Evolutionary conservation across 2,797 vertebrate genomes (phyloP).

Genomic region (Diplodus sargus): DNA sequence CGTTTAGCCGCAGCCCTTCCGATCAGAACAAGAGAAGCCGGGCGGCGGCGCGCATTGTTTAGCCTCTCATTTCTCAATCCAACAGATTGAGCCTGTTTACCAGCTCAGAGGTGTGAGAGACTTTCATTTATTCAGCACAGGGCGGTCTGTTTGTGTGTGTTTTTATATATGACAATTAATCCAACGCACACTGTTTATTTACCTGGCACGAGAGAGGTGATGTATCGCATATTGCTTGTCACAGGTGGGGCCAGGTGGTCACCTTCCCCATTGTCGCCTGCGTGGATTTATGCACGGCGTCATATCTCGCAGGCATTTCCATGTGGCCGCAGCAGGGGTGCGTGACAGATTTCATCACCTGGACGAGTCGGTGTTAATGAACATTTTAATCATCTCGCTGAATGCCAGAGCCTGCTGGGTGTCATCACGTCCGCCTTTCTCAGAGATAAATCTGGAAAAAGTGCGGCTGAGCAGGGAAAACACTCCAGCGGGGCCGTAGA

Average conservation of each 20-base stretch:
- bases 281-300: slow-evolving; percentile 5
- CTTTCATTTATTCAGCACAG: slow-evolving; percentile 66
- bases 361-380: slow-evolving; percentile 81
- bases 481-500: slow-evolving; percentile 15
- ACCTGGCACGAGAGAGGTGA: slow-evolving; percentile 68
- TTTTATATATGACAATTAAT: slow-evolving; percentile 42
- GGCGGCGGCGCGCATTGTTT: slow-evolving; percentile 47
- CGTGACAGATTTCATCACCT: slow-evolving; percentile 78
- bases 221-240: slow-evolving; percentile 52
- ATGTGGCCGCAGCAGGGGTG: slow-evolving; percentile 58
- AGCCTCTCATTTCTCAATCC: slow-evolving; percentile 59
- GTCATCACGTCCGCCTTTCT: slow-evolving; percentile 45
- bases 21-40: slow-evolving; percentile 35
- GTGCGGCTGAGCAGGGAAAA: slow-evolving; percentile 11
- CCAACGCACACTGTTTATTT: slow-evolving; percentile 67
- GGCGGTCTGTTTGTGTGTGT: slow-evolving; percentile 52
- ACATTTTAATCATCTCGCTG: slow-evolving; percentile 84
- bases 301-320: slow-evolving; percentile 41
- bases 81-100: slow-evolving; percentile 74
- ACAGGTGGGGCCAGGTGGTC: slow-evolving; percentile 78
- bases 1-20: slow-evolving; percentile 32
- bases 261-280: neutral
- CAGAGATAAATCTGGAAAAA: slow-evolving; percentile 66
- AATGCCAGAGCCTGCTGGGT: slow-evolving; percentile 66
- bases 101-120: slow-evolving; percentile 67